A percentile compares a stretch with the other conserved stretches of the same genome.
phyloP scores from a whole-genome alignment of 2,888 invertebrate species.

The Phorcus lineatus region DNA sequence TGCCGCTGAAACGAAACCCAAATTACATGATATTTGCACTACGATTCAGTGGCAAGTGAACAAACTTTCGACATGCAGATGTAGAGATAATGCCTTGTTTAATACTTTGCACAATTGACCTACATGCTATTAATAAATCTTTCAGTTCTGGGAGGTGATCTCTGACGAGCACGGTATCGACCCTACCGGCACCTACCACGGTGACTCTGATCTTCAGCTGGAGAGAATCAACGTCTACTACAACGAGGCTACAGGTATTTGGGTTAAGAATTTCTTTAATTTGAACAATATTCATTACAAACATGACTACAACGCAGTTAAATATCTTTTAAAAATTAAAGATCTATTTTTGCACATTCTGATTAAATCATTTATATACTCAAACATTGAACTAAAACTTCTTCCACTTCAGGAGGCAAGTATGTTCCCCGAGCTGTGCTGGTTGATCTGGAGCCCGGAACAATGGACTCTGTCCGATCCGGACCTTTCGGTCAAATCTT shows the following conservation, averaged over 20 bases:
- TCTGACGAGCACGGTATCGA: conserved; percentile 70
- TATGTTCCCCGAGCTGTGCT: conserved; percentile 4
- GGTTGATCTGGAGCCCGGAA: conserved; percentile 6
- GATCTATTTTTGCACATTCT: not conserved
- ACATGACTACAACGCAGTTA: not conserved
- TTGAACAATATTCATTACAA: not conserved
- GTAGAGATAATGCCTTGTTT: too few species aligned
- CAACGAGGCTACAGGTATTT: conserved; percentile 83
- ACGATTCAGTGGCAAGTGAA: too few species aligned
- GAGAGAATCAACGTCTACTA: conserved; percentile 85
- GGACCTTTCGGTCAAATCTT: not conserved
- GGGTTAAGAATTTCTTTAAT: too few species aligned
- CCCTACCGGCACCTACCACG: conserved; percentile 71
- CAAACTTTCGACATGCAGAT: too few species aligned
- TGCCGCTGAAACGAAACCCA: too few species aligned
- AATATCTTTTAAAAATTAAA: too few species aligned
- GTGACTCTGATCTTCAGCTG: conserved; percentile 75
- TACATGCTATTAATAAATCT: not conserved
- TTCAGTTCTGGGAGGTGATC: conserved; percentile 67
- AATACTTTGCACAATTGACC: too few species aligned
- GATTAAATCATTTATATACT: too few species aligned
- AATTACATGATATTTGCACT: too few species aligned
- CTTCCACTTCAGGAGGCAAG: not conserved
- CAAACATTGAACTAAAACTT: too few species aligned
- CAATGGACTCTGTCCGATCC: not conserved